Percentiles rank a stretch among this genome's conserved stretches.
Conservation (phyloP, 2,888 invertebrate genomes). For the Drosophila cognata region DNA sequence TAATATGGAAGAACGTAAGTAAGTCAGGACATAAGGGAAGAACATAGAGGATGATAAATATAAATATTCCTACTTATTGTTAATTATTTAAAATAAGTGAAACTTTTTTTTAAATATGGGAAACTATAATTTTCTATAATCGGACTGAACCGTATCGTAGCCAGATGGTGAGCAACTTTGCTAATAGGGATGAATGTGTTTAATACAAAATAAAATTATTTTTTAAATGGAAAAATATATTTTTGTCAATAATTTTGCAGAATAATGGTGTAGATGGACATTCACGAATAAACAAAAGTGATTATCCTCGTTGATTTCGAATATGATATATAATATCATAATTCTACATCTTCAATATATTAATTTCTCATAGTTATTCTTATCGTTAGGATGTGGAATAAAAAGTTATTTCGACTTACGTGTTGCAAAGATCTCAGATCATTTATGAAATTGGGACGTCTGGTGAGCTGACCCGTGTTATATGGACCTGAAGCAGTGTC, state of each 20-base stretch:
- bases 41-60: background rate
- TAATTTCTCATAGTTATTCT: background rate
- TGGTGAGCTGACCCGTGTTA: slow-evolving; percentile 45
- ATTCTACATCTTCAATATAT: background rate
- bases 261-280: no score
- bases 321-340: background rate
- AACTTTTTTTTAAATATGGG: no score
- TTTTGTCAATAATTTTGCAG: background rate
- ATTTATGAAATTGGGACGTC: slow-evolving; percentile 73
- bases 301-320: background rate
- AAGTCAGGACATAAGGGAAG: background rate
- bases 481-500: slow-evolving; percentile 29
- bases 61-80: no score
- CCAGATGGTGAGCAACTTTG: background rate
- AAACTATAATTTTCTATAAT: no score
- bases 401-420: slow-evolving; percentile 52
- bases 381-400: background rate
- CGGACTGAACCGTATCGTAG: no score
- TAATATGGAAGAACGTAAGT: background rate
- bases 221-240: background rate
- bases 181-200: background rate
- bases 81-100: background rate
- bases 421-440: slow-evolving; percentile 77
- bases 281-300: background rate
- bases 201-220: background rate